Evolutionary conservation across 2,113 vertebrate genomes (phyloP).

Genomic region (Prolemur simus): DNA sequence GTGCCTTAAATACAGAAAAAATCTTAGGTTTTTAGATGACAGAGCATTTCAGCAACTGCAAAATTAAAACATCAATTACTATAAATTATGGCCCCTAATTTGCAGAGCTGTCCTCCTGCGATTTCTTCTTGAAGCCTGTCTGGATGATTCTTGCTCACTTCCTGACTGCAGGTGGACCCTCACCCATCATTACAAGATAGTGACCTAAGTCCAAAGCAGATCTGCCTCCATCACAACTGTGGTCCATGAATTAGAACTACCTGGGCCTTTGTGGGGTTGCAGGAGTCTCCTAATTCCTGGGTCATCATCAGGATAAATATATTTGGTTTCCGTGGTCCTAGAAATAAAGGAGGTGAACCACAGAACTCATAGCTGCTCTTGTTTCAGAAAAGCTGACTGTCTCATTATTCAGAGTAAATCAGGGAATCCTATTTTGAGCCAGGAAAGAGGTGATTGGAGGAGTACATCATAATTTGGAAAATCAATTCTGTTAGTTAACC

Average conservation of each 20-base stretch:
- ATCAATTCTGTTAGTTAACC: slow-evolving; percentile 62
- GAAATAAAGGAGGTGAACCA: not conserved
- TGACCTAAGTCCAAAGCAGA: not conserved
- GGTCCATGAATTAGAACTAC: not conserved
- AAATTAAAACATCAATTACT: not conserved
- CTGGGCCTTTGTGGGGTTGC: not conserved
- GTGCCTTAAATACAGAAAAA: slow-evolving; percentile 3
- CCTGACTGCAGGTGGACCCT: not conserved
- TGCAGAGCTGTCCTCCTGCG: not conserved
- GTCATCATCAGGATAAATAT: not conserved
- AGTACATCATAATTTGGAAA: slow-evolving; percentile 45
- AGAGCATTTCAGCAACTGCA: not conserved
- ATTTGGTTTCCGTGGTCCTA: not conserved
- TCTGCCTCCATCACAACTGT: not conserved
- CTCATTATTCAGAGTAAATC: not conserved
- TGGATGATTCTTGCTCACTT: not conserved
- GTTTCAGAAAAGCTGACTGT: not conserved
- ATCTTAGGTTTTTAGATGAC: not conserved
- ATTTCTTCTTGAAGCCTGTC: not conserved
- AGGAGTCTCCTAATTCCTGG: not conserved
- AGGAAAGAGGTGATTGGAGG: not conserved
- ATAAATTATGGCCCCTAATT: not conserved
- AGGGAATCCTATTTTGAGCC: not conserved
- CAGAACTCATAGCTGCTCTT: not conserved
- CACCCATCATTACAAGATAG: not conserved